These are phyloP conservation scores for Junco hyemalis DNA, from an alignment of 2,113 vertebrate species.

Conservation along the genomic window DNA sequence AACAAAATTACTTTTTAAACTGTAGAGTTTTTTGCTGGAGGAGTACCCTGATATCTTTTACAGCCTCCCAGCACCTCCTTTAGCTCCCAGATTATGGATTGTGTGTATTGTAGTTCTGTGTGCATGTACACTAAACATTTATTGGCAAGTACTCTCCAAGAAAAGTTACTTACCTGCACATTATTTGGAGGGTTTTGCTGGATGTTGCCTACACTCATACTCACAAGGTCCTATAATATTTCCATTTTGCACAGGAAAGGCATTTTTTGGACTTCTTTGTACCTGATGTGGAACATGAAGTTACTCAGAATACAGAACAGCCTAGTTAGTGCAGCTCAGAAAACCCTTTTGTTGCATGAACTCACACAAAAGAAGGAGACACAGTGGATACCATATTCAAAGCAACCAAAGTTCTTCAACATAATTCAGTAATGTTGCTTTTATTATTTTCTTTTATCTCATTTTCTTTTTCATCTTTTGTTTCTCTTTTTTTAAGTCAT, in stretches of 20 bases:
- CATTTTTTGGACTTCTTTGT: not conserved
- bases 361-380: not conserved
- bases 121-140: rapidly evolving
- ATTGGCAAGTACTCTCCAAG: not conserved
- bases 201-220: not conserved
- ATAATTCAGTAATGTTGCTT: not conserved
- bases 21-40: rapidly evolving
- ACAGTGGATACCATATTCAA: not conserved
- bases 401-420: not conserved
- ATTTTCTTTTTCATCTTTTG: not conserved
- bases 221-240: not conserved
- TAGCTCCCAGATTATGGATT: not conserved
- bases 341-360: not conserved
- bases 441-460: not conserved
- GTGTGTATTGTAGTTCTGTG: not conserved
- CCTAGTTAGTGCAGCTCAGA: not conserved
- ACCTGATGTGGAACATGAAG: not conserved
- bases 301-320: not conserved
- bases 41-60: not conserved
- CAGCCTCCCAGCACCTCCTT: not conserved
- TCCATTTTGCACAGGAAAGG: not conserved
- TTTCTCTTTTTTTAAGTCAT: not conserved
- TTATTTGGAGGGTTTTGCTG: not conserved
- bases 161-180: not conserved
- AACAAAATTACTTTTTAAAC: not conserved